Base-by-base conservation (phyloP, 2,113 vertebrate species). In the Mohoua ochrocephala region DNA sequence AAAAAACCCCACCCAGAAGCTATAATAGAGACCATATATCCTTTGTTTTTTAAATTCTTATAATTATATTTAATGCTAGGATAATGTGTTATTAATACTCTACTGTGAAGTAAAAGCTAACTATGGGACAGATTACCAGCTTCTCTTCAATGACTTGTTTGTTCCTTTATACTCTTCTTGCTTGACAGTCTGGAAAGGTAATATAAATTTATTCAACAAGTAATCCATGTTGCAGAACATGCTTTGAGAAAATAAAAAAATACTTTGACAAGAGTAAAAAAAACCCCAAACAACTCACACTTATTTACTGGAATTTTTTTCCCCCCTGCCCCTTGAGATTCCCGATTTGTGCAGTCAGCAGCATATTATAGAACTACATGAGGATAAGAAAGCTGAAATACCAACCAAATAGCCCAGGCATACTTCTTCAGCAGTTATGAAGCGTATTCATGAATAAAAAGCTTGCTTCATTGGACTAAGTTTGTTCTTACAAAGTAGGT, bases 401-500 rank as follows among this genome's bases (percentile, higher is more conserved):
- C 76, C 91, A 79, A 92, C 27, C 86, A 95, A 96, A 95, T 59
- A 75, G 53, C 68, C 88, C 42, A 60, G 52, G 18, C 85, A n/a
- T 65, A 84, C 87, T 97, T 93, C 80, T 81, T 91, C 74, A 98
- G 91, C 67, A 97, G 50, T 45, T 70, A 96, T 94, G 47, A 96
- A 86, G 89, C 68, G 71, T 42, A 50, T 87, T 93, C 89, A 92
- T 91, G 93, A 97, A 97, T 95, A 97, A 97, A 96, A 80, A 57
- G 9, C 9, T 70, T 89, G 49, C 68, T 91, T 97, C 96, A 95
- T 80, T 93, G 83, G 42, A 85, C 87, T 97, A 97, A 97, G 79
- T 83, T 96, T 39, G 73, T 90, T 97, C 86, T 97, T 79, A 81
- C 92, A 91, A 97, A 96, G 73, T 91, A 94, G 94, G 79, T 95